Evolutionary conservation across 2,113 vertebrate genomes (phyloP), one percentile per base, ranked within the genome.

Genomic region (Siphamia tubifer): DNA sequence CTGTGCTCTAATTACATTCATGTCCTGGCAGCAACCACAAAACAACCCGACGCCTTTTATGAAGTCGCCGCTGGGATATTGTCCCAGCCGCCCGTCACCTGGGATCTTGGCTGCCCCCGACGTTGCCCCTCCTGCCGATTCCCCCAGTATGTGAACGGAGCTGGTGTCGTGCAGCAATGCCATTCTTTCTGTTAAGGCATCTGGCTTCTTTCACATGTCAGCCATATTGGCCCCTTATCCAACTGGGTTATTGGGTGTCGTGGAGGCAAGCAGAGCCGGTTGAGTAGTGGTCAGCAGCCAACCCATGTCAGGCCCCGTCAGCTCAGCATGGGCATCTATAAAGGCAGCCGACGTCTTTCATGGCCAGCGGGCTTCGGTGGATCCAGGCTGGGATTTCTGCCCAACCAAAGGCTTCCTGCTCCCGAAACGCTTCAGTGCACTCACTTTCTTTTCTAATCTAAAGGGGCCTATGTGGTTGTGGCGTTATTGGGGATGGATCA

Each of bases 1-100:
- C 87, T 88, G 87, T 76, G 81, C 58, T 91, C 90, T 91, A 91
- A 91, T 91, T 91, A 86, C 88, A 90, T 91, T 86, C 78, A 82
- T 91, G 88, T 91, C 88, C 79, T 55, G 82, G 73, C 85, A 61
- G 69, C 67, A 39, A 87, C 81, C 80, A 82, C 85, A 87, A 87
- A 89, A 87, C 81, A 82, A 76, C 68, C 77, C 77, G 39, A 68
- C 79, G 48, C 75, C 84, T 87, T 89, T 88, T 82, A 86, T 90
- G 77, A 88, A 86, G 74, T 76, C 73, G 76, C 84, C 84, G 68
- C 84, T 89, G 90, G 68, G 90, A 79, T 53, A 85, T 91, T 90
- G 82, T 90, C 77, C 71, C 58, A 68, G 64, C 83, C 79, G 84
- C 79, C 84, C 47, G 84, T 89, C 88, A 88, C 88, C 88, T 90